Evolutionary conservation across 2,888 invertebrate species (phyloP), one percentile per base, ranked within the genome.

Genomic region (Apodemia duryi): DNA sequence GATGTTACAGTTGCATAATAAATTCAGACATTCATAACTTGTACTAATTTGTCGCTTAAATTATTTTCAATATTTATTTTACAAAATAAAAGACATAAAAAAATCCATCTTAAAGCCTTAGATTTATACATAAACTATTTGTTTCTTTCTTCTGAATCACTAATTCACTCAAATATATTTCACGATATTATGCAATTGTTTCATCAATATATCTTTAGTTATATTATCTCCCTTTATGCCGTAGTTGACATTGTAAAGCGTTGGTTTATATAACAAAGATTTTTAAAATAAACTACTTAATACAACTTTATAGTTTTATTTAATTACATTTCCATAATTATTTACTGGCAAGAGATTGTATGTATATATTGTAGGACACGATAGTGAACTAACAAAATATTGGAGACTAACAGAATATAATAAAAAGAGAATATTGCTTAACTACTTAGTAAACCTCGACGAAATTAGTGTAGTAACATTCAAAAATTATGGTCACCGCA

Each of bases 261-360:
- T 87, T 88, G 85, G 86, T 89, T 90, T 90, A 86, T 88, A 86
- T 88, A 91, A 90, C 90, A 91, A 91, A 91, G 89, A 89, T 89
- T 91, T 91, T 91, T 88, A 83, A 88, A 88, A 90, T 84, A 87
- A 92, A 90, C 84, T 88, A 86, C 87, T 88, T 91, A 90, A 91
- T 88, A 86, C 84, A 85, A 84, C 70, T 69, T 69, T 69, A 69
- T 78, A 71, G 80, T 86, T 86, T 85, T 78, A 83, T 85, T 86
- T 72, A 4, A 38, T 38, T 38, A 38, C 38, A 38, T 38, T 9
- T 38, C 38, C 9, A 38, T 38, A 38, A 38, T 38, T 38, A 38
- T 38, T 38, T 38, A 9, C 7, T 35, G 21, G 21, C 21, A 21
- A 21, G 21, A 21, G 21, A 21, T 21, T 21, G 21, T 21, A 21